Evolutionary conservation across 2,888 invertebrate species (phyloP), one percentile per base, ranked within the genome.

Genomic region (Fissipunctia ypsillon): DNA sequence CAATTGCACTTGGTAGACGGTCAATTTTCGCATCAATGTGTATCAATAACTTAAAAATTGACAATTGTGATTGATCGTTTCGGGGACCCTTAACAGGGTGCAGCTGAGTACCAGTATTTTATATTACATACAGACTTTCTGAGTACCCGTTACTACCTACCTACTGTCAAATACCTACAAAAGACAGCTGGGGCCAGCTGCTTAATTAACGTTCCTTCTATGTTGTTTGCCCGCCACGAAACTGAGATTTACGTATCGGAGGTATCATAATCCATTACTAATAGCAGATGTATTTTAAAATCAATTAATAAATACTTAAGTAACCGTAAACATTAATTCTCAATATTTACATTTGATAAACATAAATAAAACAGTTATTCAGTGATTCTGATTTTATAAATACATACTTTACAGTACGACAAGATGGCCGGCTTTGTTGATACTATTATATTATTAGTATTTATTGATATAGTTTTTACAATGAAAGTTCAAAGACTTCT

Each of bases 321-420:
- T 38, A 50, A 38, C 16, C 7, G n/a, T 19, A 25, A 31, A 25
- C 41, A 59, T 50, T 41, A 50, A 59, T 16, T 45, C 19, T 60
- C 22, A 60, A 52, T 52, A 76, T 75, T 61, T 61, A 76, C 14
- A 28, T 31, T 38, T 63, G 22, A 54, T 35, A n/a, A 45, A 54
- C 3, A 28, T 16, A 45, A 45, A 76, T 61, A 19, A 61, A 43
- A 28, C 19, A 43, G 12, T 64, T 19, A 45, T 43, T 52, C 31
- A 41, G 4, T 48, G 16, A 73, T 52, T 28, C 52, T 19, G 10
- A 45, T 63, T 73, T 28, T 0, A n/a, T 45, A 28, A 54, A 72
- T 72, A 12, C 56, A 56, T 72, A 16, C 0, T 28, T 56, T 3
- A 14, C 22, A 19, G 5, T 2, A 31, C 38, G 22, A 43, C n/a